Conservation (phyloP, 1,140 invertebrate species). For the Microplitis mediator region DNA sequence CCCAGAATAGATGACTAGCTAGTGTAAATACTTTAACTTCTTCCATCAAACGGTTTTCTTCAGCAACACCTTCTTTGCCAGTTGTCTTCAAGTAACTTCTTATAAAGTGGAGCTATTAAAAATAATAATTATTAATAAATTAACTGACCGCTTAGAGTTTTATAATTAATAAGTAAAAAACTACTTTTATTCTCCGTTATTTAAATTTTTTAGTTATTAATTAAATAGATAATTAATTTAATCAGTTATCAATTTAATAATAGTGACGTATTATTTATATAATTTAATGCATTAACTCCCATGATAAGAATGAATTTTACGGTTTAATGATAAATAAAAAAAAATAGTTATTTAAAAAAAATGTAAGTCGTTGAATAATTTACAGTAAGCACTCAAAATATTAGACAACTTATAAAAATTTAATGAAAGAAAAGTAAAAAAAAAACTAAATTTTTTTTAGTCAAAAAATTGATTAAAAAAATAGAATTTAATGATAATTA, state of each 20-base stretch:
- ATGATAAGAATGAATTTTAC: background rate
- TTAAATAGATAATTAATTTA: background rate
- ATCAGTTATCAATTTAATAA: background rate
- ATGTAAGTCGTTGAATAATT: too few species aligned
- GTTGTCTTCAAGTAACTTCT: conserved; percentile 64
- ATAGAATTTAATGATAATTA: too few species aligned
- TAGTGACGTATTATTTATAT: background rate
- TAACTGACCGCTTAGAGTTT: conserved; percentile 25
- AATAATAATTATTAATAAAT: conserved; percentile 35
- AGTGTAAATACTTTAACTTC: conserved; percentile 85
- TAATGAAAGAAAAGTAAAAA: background rate
- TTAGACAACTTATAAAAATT: too few species aligned
- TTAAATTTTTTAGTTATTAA: background rate
- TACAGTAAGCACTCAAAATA: too few species aligned
- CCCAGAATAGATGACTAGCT: conserved; percentile 93
- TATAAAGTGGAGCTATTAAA: conserved; percentile 67
- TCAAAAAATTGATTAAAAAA: background rate
- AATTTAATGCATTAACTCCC: background rate
- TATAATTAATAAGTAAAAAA: background rate
- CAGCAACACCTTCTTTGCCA: conserved; percentile 52
- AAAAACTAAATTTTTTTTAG: background rate
- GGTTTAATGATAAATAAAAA: background rate
- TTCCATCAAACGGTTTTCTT: conserved; percentile 69
- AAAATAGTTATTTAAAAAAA: background rate
- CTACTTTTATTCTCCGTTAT: background rate